Percentiles rank a stretch among this genome's conserved stretches.
These are phyloP conservation scores for Drosophila quadrilineata DNA, from an alignment of 1,140 invertebrate genomes.

Conservation along the genomic window DNA sequence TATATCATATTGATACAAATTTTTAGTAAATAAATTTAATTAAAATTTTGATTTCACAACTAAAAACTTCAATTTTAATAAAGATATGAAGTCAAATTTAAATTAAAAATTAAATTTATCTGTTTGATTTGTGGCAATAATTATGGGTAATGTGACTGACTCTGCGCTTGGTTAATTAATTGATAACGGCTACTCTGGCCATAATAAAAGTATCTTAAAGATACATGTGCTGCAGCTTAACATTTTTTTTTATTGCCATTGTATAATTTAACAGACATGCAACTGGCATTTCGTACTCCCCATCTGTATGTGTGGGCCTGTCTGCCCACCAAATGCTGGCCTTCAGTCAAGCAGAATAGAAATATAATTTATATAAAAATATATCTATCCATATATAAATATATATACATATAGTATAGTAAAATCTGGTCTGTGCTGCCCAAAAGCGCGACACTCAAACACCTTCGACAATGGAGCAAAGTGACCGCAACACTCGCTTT, in stretches of 20 bases:
- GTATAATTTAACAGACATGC: constrained; percentile 37
- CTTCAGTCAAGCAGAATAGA: constrained; percentile 64
- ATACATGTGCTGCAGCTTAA: background rate
- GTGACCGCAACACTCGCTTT: constrained; percentile 26
- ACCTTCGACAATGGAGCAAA: constrained; percentile 37
- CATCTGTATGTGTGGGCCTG: constrained; percentile 45
- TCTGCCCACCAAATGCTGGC: constrained; percentile 47
- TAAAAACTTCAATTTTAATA: too few species aligned
- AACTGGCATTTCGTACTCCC: constrained; percentile 46
- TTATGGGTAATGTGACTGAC: too few species aligned
- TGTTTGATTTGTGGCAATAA: too few species aligned
- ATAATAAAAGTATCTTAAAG: background rate
- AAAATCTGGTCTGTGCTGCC: constrained; percentile 17
- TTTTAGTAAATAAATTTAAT: too few species aligned
- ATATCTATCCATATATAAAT: background rate
- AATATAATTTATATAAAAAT: too few species aligned
- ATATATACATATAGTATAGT: constrained; percentile 7
- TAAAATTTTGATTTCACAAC: too few species aligned
- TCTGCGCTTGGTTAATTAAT: too few species aligned
- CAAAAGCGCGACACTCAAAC: constrained; percentile 25
- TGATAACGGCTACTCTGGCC: too few species aligned
- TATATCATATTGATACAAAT: too few species aligned
- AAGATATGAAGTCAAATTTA: too few species aligned
- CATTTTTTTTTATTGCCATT: too few species aligned
- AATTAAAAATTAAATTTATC: too few species aligned